Percentiles rank a stretch among this genome's conserved stretches.
phyloP scores from a whole-genome alignment of 2,888 invertebrate genomes.

The Leptopilina myrica region DNA sequence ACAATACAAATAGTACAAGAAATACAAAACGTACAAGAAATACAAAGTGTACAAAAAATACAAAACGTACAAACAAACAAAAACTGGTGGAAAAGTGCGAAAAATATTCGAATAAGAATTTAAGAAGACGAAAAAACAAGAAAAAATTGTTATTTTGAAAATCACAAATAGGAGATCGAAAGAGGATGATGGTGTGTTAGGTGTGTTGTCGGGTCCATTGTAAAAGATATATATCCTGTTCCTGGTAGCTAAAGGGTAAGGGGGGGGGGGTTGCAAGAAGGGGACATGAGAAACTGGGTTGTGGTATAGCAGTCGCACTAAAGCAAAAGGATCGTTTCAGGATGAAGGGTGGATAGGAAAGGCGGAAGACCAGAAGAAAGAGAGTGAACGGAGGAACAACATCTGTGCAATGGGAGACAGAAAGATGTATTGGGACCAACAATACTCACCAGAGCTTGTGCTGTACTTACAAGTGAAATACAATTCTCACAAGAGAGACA shows the following conservation, averaged over 20 bases:
- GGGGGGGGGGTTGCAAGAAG: slow-evolving; percentile 35
- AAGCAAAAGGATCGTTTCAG: slow-evolving; percentile 18
- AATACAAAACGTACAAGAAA: no score
- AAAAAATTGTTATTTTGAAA: slow-evolving; percentile 47
- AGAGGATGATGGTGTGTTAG: slow-evolving; percentile 18
- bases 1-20: no score
- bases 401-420: slow-evolving; percentile 35
- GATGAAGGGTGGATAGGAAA: slow-evolving; percentile 40
- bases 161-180: slow-evolving; percentile 42
- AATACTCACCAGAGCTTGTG: no score
- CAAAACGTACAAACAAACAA: no score
- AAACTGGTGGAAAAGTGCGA: no score
- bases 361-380: slow-evolving; percentile 45
- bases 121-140: no score
- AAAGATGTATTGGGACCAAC: neutral
- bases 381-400: slow-evolving; percentile 38
- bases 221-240: slow-evolving; percentile 11
- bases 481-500: no score
- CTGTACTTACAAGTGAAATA: no score
- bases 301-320: slow-evolving; percentile 48
- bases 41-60: no score
- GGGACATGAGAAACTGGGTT: slow-evolving; percentile 58
- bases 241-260: neutral
- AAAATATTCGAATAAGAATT: no score
- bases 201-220: neutral